These are phyloP conservation scores for Sphinx pinastri DNA, from an alignment of 2,888 invertebrate genomes.

Conservation along the genomic window DNA sequence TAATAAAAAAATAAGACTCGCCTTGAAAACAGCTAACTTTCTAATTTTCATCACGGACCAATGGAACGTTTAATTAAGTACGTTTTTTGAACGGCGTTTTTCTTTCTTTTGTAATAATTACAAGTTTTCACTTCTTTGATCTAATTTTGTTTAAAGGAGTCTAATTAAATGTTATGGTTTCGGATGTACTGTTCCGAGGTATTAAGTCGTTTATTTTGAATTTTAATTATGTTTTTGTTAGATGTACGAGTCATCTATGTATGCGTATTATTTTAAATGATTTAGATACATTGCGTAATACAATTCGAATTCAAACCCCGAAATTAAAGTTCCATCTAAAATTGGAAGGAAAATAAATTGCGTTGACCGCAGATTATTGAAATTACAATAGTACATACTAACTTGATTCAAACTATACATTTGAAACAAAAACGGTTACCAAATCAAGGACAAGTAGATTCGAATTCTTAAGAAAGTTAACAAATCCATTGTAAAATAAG, in stretches of 20 bases:
- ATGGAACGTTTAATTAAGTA: conserved; percentile 58
- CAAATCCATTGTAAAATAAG: conserved; percentile 22
- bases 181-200: not conserved
- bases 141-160: conserved; percentile 42
- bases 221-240: not conserved
- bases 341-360: no score
- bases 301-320: no score
- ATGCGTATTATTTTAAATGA: no score
- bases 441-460: not conserved
- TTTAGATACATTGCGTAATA: no score
- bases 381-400: no score
- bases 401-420: no score
- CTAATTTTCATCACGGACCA: conserved; percentile 52
- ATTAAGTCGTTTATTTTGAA: not conserved
- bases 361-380: no score
- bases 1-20: conserved; percentile 48
- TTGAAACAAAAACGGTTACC: not conserved
- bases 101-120: conserved; percentile 52
- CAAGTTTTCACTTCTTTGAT: conserved; percentile 57
- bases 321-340: no score
- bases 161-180: conserved; percentile 22
- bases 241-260: no score
- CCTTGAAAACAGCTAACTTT: conserved; percentile 51
- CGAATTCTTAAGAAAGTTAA: not conserved
- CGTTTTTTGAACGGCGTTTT: conserved; percentile 45